Percentiles rank a stretch among this genome's conserved stretches.
Conservation (phyloP, 2,888 invertebrate species). For the Sipha maydis region DNA sequence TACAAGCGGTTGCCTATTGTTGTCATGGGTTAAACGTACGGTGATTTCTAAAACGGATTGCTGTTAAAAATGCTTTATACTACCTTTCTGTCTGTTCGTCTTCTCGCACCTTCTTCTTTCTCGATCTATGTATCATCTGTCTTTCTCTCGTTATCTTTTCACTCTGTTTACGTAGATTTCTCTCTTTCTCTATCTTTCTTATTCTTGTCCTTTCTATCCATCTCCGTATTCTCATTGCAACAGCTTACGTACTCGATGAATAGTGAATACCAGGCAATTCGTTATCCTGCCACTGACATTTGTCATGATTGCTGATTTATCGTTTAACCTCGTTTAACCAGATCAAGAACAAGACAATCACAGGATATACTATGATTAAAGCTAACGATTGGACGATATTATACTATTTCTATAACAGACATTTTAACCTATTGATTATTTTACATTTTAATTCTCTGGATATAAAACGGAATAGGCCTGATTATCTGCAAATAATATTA, state of each 20-base stretch:
- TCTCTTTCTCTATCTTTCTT: not conserved
- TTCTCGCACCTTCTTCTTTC: too few relatives aligned
- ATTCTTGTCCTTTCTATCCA: too few relatives aligned
- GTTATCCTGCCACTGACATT: slow-evolving; percentile 13
- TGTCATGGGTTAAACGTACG: slow-evolving; percentile 47
- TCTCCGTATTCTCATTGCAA: not conserved
- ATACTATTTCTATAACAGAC: not conserved
- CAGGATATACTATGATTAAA: not conserved
- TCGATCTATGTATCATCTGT: too few relatives aligned
- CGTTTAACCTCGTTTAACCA: not conserved
- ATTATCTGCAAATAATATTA: too few relatives aligned
- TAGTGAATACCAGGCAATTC: not conserved
- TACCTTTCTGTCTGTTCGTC: not conserved
- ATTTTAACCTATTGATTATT: not conserved
- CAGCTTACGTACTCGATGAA: not conserved
- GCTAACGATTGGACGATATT: not conserved
- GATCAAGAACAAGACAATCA: not conserved
- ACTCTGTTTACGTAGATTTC: not conserved
- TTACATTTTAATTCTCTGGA: not conserved
- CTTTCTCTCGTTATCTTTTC: not conserved
- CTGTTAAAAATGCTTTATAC: slow-evolving; percentile 38
- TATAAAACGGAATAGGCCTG: too few relatives aligned
- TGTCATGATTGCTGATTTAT: not conserved
- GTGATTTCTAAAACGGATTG: slow-evolving; percentile 49
- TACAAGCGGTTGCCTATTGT: slow-evolving; percentile 38